phyloP scores from a whole-genome alignment of 1,140 invertebrate genomes.

The Tetragonula clypearis region DNA sequence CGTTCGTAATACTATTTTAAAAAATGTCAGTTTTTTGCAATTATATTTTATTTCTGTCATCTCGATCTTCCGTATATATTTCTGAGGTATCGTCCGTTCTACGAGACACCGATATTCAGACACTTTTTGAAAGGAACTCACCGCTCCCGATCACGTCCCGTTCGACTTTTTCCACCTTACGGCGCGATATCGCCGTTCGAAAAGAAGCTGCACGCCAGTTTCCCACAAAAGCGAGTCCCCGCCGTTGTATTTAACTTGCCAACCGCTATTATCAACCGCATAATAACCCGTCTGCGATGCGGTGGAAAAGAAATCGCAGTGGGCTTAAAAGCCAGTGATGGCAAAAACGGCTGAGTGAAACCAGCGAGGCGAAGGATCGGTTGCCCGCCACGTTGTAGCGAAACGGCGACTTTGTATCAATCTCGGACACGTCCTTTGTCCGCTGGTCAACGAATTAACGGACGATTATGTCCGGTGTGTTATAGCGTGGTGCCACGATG shows the following conservation, averaged over 20 bases:
- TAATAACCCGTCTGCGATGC: background rate
- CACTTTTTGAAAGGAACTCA: background rate
- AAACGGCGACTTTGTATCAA: slow-evolving; percentile 31
- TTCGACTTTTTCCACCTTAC: background rate
- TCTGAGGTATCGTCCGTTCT: background rate
- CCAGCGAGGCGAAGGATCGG: background rate
- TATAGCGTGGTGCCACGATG: slow-evolving; percentile 30
- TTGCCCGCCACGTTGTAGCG: background rate
- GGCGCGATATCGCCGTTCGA: background rate
- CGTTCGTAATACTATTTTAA: too few relatives aligned
- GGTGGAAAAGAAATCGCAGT: background rate
- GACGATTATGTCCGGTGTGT: slow-evolving; percentile 37
- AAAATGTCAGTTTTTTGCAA: background rate
- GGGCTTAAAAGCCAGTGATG: background rate
- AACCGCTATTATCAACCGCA: slow-evolving; percentile 1
- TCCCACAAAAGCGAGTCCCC: background rate
- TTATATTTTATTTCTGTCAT: background rate
- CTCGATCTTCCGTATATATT: background rate
- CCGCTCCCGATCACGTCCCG: background rate
- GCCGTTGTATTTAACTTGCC: background rate
- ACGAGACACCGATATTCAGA: background rate
- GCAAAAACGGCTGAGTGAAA: slow-evolving; percentile 6
- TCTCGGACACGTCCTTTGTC: slow-evolving; percentile 28
- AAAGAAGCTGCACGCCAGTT: background rate
- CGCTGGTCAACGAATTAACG: slow-evolving; percentile 28